These are phyloP conservation scores for Chionis minor DNA, from an alignment of 2,113 vertebrate species.

Conservation along the genomic window DNA sequence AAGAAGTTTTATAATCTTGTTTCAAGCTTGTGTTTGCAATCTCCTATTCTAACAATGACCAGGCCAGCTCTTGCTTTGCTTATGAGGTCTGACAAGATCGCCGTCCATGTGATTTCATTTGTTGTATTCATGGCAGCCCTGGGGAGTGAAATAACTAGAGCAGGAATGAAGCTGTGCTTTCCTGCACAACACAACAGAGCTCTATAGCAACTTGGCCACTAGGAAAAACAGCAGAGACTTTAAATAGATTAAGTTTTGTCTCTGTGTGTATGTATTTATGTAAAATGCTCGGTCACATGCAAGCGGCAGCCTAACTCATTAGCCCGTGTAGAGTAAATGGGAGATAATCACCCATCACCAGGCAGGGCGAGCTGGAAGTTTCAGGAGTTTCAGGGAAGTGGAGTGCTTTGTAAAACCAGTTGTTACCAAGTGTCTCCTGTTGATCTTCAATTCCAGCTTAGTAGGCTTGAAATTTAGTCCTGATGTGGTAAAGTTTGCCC, in stretches of 20 bases:
- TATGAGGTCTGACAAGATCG: slow-evolving; percentile 53
- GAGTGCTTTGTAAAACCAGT: not conserved
- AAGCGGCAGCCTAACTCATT: not conserved
- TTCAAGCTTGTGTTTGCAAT: not conserved
- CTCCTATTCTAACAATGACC: not conserved
- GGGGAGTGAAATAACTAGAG: slow-evolving; percentile 59
- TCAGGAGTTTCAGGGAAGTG: too few species aligned
- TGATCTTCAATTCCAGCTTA: not conserved
- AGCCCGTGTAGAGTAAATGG: not conserved
- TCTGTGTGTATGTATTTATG: not conserved
- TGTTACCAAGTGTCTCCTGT: not conserved
- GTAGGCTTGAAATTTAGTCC: not conserved
- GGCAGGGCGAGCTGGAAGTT: not conserved
- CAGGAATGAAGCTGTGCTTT: slow-evolving; percentile 37
- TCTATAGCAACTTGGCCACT: not conserved
- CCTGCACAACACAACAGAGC: not conserved
- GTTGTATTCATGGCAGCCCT: slow-evolving; percentile 45
- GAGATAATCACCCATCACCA: not conserved
- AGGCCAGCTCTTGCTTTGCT: not conserved
- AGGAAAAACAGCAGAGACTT: not conserved
- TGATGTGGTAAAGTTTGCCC: not conserved
- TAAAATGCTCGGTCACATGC: not conserved
- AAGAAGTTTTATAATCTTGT: not conserved
- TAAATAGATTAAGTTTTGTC: not conserved
- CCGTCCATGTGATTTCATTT: slow-evolving; percentile 30